Evolutionary conservation across 2,113 vertebrate species (phyloP).

Genomic region (Candoia aspera): DNA sequence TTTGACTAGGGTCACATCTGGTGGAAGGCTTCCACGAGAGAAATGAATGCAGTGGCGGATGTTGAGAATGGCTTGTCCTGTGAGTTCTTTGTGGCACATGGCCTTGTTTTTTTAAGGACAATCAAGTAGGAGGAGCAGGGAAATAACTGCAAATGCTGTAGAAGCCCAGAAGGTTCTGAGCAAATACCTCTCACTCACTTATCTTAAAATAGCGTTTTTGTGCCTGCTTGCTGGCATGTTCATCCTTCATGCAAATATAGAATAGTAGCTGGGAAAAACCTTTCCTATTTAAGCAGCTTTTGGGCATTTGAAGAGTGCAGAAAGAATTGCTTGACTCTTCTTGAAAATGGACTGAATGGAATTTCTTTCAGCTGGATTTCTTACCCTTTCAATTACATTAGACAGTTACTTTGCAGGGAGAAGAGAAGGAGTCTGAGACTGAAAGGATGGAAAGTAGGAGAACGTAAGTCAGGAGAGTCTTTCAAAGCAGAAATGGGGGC

Average conservation of each 20-base stretch:
- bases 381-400: conserved; percentile 25
- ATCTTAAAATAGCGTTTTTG: neutral
- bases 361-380: neutral
- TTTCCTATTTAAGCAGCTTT: conserved; percentile 35
- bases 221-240: neutral
- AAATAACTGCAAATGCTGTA: neutral
- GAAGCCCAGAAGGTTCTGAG: neutral
- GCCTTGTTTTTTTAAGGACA: neutral
- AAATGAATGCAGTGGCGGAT: neutral
- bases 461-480: neutral
- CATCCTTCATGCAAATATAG: neutral
- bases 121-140: neutral
- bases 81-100: fast-evolving
- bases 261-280: conserved; percentile 8
- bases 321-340: neutral
- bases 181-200: neutral
- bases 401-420: conserved; percentile 34
- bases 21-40: neutral
- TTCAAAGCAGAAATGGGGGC: neutral
- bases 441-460: neutral
- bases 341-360: neutral
- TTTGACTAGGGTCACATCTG: neutral
- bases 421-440: conserved; percentile 5
- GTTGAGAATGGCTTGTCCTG: neutral
- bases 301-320: fast-evolving